Evolutionary conservation across 2,797 vertebrate genomes (phyloP).

Genomic region (Sebastes iracundus): DNA sequence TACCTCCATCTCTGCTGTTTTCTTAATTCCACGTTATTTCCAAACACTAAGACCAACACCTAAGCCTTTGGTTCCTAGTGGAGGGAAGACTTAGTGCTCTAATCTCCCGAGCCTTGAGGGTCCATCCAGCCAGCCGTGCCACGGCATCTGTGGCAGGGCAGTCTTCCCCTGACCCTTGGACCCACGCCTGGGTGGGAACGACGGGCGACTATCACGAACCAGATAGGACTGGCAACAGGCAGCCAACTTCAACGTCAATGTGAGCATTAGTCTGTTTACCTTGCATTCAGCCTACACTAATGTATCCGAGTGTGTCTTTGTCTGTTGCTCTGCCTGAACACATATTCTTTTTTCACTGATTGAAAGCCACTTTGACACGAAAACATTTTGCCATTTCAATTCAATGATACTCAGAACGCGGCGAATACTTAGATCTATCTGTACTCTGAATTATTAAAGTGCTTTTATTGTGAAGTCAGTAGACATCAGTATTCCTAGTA

Average conservation of each 20-base stretch:
- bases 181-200: conserved; percentile 44
- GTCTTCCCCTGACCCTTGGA: conserved; percentile 51
- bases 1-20: neutral
- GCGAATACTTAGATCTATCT: conserved; percentile 17
- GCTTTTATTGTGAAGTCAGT: conserved; percentile 10
- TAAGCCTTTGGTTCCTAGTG: neutral
- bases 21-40: neutral
- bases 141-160: conserved; percentile 23
- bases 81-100: conserved; percentile 9
- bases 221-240: conserved; percentile 49
- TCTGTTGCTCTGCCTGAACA: neutral
- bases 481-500: neutral
- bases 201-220: conserved; percentile 44
- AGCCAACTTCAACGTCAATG: conserved; percentile 16
- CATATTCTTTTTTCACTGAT: neutral
- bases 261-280: conserved; percentile 37
- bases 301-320: conserved; percentile 4
- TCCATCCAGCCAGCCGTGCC: conserved; percentile 12
- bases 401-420: neutral
- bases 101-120: conserved; percentile 35
- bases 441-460: neutral
- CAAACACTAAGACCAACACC: neutral
- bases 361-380: neutral
- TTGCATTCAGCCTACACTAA: conserved; percentile 10
- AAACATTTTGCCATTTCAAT: conserved; percentile 14